Base-by-base conservation (phyloP, 2,888 invertebrate species). In the Drosophila robusta region DNA sequence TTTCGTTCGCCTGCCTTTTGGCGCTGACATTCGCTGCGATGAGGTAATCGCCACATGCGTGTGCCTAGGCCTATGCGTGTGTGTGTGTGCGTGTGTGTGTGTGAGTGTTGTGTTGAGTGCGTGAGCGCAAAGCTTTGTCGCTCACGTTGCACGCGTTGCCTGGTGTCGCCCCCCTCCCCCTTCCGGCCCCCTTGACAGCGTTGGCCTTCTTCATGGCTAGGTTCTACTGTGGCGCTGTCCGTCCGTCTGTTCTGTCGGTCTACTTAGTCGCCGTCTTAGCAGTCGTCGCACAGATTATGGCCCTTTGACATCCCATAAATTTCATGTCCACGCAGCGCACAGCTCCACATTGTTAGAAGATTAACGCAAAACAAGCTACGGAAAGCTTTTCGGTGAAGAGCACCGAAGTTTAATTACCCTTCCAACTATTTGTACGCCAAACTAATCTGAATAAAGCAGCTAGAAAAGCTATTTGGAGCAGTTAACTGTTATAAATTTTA, bases 261-360 rank as follows among this genome's bases (percentile, higher is more conserved):
- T 45, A 32, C 55, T 75, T 75, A 69, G 69, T 56, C 46, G 57
- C 4, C 26, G 46, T 62, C 49, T 64, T 54, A 50, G 38, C 47
- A 63, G 70, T 52, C 72, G 75, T 49, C 60, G 69, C 54, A 64
- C 58, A 84, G 89, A 84, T 89, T 88, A 84, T 78, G 79, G 81
- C 86, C 89, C 89, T 87, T 88, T 88, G 88, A 88, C 88, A 88
- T 88, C 86, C 78, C 85, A 88, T 83, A 86, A 89, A 87, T 87
- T 87, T 84, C 62, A 68, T 75, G 78, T 82, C 70, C 77, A 79
- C 66, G 67, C 70, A 47, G 51, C 70, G 75, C 75, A 70, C 73
- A 74, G 76, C 64, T 78, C 73, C 60, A 64, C 67, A 75, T 75
- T 67, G 75, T 67, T 70, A 49, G 57, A 62, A 76, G 66, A 78